Conservation (phyloP, 2,113 vertebrate genomes). For the Anarhynchus alexandrinus region DNA sequence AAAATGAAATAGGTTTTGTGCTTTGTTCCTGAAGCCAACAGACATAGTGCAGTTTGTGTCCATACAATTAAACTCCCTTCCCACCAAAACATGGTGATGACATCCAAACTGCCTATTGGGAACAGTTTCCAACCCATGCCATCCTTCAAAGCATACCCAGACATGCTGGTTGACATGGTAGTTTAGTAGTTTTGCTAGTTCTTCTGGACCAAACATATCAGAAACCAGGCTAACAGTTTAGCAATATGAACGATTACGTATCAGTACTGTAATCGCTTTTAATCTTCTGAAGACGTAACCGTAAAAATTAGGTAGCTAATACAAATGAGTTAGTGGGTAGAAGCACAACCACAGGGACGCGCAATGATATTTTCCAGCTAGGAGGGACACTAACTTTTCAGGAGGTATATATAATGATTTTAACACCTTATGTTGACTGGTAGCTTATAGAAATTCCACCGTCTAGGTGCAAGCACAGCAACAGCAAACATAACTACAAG, state of each 20-base stretch:
- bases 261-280: not conserved
- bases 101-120: not conserved
- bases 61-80: not conserved
- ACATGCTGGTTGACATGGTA: not conserved
- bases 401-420: not conserved
- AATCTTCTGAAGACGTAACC: not conserved
- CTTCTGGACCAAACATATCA: not conserved
- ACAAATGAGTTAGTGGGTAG: not conserved
- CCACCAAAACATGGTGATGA: not conserved
- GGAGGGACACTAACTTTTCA: not conserved
- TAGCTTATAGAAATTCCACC: not conserved
- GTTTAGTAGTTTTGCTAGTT: not conserved
- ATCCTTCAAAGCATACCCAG: not conserved
- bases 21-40: not conserved
- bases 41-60: not conserved
- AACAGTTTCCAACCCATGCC: not conserved
- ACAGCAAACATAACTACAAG: not conserved
- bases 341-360: not conserved
- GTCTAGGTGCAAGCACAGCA: not conserved
- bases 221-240: not conserved
- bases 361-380: not conserved
- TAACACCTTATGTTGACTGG: not conserved
- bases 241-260: fast-evolving
- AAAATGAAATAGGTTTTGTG: not conserved
- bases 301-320: not conserved